Percentiles rank a stretch among this genome's conserved stretches.
Conservation (phyloP, 2,888 invertebrate species). For the Adelphocoris suturalis region DNA sequence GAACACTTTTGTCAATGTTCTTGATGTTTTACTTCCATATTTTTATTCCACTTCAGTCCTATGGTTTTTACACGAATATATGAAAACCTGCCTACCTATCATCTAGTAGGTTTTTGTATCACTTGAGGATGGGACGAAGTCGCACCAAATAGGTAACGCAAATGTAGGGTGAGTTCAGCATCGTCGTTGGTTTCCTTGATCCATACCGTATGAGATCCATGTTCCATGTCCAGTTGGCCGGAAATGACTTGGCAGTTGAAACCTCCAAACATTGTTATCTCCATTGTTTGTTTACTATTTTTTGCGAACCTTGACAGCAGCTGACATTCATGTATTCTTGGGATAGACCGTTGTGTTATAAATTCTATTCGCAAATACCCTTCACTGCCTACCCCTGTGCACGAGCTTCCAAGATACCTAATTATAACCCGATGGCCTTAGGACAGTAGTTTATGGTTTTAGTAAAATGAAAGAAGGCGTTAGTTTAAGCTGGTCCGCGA, state of each 20-base stretch:
- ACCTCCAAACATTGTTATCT: not conserved
- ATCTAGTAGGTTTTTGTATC: too few relatives aligned
- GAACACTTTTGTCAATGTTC: too few relatives aligned
- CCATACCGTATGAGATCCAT: not conserved
- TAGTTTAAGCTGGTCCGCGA: conserved; percentile 2
- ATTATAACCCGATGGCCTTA: conserved; percentile 64
- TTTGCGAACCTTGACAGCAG: conserved; percentile 68
- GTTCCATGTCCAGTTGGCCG: not conserved
- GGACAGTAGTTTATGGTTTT: conserved; percentile 45
- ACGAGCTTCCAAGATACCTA: conserved; percentile 61
- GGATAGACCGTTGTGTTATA: not conserved
- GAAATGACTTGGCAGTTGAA: not conserved
- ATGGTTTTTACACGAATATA: too few relatives aligned
- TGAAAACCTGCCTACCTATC: too few relatives aligned
- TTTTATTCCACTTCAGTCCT: too few relatives aligned
- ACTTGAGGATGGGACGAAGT: too few relatives aligned
- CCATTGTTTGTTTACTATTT: conserved; percentile 19
- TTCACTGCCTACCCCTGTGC: conserved; percentile 56
- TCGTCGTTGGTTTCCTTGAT: too few relatives aligned
- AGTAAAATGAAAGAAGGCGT: conserved; percentile 67
- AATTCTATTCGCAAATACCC: conserved; percentile 66
- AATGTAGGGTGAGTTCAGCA: too few relatives aligned
- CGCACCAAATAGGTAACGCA: too few relatives aligned
- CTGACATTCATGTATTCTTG: conserved; percentile 67
- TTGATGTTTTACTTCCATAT: too few relatives aligned